Evolutionary conservation across 2,888 invertebrate species (phyloP).

Genomic region (Syrista parreyssii): DNA sequence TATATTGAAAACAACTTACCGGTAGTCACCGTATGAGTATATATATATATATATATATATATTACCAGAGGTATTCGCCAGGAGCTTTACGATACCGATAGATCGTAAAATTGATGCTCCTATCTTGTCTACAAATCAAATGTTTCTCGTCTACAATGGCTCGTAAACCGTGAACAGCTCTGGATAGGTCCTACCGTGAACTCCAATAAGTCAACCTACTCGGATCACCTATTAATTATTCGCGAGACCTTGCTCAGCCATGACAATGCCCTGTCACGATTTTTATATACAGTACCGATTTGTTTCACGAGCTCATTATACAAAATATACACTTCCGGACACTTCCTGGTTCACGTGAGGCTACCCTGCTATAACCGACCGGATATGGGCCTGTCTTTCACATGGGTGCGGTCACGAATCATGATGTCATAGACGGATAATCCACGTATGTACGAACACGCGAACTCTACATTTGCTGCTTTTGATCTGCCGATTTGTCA

Average conservation of each 20-base stretch:
- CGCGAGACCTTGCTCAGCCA: conserved; percentile 29
- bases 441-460: conserved; percentile 7
- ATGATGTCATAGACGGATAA: conserved; percentile 26
- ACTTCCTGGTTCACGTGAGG: neutral
- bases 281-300: conserved; percentile 13
- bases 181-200: neutral
- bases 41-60: neutral
- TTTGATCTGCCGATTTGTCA: conserved; percentile 2
- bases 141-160: neutral
- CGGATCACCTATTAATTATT: conserved; percentile 37
- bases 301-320: neutral
- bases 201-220: conserved; percentile 15
- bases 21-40: neutral
- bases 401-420: conserved; percentile 27
- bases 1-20: neutral
- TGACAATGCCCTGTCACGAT: conserved; percentile 8
- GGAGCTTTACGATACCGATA: neutral
- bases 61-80: neutral
- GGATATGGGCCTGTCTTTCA: conserved; percentile 4
- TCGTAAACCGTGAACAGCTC: neutral
- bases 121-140: conserved; percentile 11
- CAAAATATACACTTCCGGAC: conserved; percentile 9
- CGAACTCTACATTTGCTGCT: neutral
- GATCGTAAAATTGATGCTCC: conserved; percentile 7
- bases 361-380: conserved; percentile 7